A percentile compares a stretch with the other conserved stretches of the same genome.
Evolutionary conservation across 2,888 invertebrate species (phyloP).

Genomic region (Tromatobia lineatoria): DNA sequence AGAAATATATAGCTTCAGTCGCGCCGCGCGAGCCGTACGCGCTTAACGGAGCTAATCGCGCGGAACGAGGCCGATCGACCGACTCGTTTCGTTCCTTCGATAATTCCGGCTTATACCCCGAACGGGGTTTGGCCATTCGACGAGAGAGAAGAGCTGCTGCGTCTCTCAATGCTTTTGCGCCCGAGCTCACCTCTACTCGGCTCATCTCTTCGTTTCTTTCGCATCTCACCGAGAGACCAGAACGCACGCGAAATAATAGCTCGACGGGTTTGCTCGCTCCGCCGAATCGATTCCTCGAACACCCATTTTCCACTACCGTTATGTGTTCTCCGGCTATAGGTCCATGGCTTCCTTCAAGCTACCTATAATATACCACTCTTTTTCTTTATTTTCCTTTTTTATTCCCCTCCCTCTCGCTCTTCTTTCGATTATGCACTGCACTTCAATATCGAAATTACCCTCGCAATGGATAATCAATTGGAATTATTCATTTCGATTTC

Average conservation of each 20-base stretch:
- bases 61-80: constrained; percentile 62
- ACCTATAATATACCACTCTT: constrained; percentile 28
- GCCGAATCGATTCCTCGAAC: constrained; percentile 62
- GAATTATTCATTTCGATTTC: constrained; percentile 60
- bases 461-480: constrained; percentile 54
- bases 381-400: background rate
- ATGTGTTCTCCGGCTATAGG: constrained; percentile 30
- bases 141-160: background rate
- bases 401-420: background rate
- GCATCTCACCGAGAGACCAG: constrained; percentile 17
- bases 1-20: constrained; percentile 41
- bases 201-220: constrained; percentile 19
- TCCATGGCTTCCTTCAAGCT: background rate
- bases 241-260: constrained; percentile 37
- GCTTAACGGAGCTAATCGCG: constrained; percentile 61
- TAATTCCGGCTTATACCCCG: constrained; percentile 53
- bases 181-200: constrained; percentile 15
- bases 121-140: constrained; percentile 12
- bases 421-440: constrained; percentile 29
- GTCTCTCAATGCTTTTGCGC: constrained; percentile 20
- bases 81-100: constrained; percentile 61
- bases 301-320: constrained; percentile 63
- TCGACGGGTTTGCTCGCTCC: constrained; percentile 22
- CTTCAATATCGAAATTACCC: constrained; percentile 53
- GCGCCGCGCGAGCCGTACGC: constrained; percentile 49